A percentile compares a stretch with the other conserved stretches of the same genome.
phyloP scores from a whole-genome alignment of 2,888 invertebrate species.

The Platerodrilus igneus region DNA sequence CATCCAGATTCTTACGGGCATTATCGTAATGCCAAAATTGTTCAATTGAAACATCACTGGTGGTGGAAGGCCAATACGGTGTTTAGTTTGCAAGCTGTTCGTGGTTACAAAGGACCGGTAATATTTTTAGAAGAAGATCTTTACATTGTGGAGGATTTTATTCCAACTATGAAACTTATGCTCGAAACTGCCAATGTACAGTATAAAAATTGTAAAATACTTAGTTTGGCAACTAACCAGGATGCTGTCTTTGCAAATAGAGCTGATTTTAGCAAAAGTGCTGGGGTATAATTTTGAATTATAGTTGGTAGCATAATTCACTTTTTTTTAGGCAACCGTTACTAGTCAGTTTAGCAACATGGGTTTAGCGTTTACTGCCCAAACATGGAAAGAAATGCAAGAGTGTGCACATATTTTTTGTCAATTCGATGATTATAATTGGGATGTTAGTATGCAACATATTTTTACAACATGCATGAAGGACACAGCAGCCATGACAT shows the following conservation, averaged over 20 bases:
- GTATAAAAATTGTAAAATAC: conserved; percentile 21
- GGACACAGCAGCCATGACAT: conserved; percentile 43
- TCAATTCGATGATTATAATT: conserved; percentile 62
- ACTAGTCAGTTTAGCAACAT: conserved; percentile 46
- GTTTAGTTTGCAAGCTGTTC: conserved; percentile 51
- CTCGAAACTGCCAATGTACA: conserved; percentile 29
- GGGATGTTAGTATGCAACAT: conserved; percentile 58
- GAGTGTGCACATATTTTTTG: conserved; percentile 57
- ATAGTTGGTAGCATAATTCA: background rate
- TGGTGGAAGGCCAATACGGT: conserved; percentile 60
- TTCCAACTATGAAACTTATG: conserved; percentile 50
- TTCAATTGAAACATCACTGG: conserved; percentile 65
- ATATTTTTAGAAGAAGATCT: conserved; percentile 61
- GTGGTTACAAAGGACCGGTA: conserved; percentile 46
- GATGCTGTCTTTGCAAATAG: conserved; percentile 66
- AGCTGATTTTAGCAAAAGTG: no score
- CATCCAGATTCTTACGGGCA: conserved; percentile 58
- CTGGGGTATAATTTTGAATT: background rate
- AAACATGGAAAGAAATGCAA: conserved; percentile 52
- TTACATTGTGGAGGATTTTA: conserved; percentile 56
- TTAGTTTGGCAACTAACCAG: conserved; percentile 5
- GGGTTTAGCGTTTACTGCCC: conserved; percentile 59
- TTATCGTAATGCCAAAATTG: no score
- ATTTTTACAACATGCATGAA: conserved; percentile 38
- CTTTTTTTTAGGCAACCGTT: conserved; percentile 1